phyloP scores from a whole-genome alignment of 2,797 vertebrate species.

The Dendrocincla fuliginosa region DNA sequence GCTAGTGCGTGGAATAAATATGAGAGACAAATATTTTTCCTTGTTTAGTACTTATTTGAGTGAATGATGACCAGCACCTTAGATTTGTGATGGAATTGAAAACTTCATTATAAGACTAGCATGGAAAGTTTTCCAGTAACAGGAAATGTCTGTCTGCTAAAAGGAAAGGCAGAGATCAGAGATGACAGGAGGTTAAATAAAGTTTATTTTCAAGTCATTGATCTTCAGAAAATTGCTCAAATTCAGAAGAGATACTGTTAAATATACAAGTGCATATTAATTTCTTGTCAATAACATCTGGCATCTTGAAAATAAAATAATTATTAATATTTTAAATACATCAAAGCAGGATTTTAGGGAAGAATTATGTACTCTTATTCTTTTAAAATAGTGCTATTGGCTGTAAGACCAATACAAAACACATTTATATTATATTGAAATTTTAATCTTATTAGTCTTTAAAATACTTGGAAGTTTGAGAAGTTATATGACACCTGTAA shows the following conservation, averaged over 20 bases:
- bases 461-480: not conserved
- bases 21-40: not conserved
- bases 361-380: not conserved
- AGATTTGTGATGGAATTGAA: not conserved
- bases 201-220: not conserved
- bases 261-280: not conserved
- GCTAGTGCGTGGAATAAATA: not conserved
- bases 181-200: not conserved
- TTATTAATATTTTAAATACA: not conserved
- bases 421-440: not conserved
- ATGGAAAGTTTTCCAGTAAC: not conserved
- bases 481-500: not conserved
- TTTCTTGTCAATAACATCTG: not conserved
- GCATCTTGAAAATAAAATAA: not conserved
- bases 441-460: not conserved
- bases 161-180: not conserved
- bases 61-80: not conserved
- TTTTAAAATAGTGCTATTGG: not conserved
- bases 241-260: slow-evolving; percentile 1
- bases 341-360: not conserved
- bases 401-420: not conserved
- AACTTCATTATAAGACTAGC: not conserved
- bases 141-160: not conserved
- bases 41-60: not conserved
- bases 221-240: not conserved